These are phyloP conservation scores for Lithosia quadra DNA, from an alignment of 2,888 invertebrate species.

Conservation along the genomic window DNA sequence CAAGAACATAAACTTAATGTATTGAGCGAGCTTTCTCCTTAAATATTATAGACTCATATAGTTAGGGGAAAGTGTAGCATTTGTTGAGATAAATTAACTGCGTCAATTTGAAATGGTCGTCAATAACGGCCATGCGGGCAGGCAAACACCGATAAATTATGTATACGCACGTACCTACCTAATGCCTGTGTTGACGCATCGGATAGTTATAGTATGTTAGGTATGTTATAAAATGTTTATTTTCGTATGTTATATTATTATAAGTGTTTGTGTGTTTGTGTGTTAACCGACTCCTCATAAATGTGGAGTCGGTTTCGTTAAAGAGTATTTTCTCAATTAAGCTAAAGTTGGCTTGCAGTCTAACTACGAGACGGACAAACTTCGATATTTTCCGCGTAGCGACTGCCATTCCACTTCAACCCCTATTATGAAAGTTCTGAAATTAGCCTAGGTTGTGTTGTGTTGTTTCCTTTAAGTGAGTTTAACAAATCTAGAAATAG, in stretches of 20 bases:
- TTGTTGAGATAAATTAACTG: constrained; percentile 68
- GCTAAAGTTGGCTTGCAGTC: neutral
- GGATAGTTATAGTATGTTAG: neutral
- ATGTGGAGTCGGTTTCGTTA: neutral
- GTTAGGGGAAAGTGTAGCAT: constrained; percentile 69
- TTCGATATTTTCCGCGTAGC: no score
- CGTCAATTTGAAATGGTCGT: constrained; percentile 66
- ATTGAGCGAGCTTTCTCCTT: constrained; percentile 60
- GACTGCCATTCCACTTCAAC: neutral
- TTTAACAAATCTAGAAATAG: neutral
- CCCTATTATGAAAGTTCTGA: neutral
- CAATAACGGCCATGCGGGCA: constrained; percentile 64
- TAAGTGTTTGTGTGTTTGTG: neutral
- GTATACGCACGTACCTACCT: constrained; percentile 20
- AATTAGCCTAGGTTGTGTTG: neutral
- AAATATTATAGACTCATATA: constrained; percentile 60
- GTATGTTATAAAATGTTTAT: neutral
- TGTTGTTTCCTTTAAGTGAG: neutral
- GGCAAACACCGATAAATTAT: constrained; percentile 25
- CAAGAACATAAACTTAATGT: constrained; percentile 35
- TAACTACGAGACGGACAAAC: no score
- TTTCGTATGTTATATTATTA: neutral
- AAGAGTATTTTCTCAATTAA: no score
- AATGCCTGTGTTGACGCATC: neutral
- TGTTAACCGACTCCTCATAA: neutral